These are phyloP conservation scores for Chionodraco myersi DNA, from an alignment of 2,113 vertebrate species.

Conservation along the genomic window DNA sequence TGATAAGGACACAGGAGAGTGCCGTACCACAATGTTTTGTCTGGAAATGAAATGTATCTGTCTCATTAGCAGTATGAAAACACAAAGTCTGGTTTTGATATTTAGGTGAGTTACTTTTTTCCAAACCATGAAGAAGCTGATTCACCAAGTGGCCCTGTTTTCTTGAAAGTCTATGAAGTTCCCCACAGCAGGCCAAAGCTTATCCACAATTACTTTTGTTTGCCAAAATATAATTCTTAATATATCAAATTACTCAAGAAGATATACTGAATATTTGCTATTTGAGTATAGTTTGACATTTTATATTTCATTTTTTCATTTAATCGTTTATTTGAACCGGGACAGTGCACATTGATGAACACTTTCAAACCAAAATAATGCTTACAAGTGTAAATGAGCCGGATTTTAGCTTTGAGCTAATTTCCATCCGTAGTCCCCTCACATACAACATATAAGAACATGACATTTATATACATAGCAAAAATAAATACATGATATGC, in stretches of 20 bases:
- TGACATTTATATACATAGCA: too few relatives aligned
- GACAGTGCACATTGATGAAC: too few relatives aligned
- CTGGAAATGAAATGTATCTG: neutral
- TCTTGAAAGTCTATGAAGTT: neutral
- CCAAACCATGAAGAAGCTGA: neutral
- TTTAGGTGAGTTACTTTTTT: neutral
- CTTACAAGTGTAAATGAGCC: too few relatives aligned
- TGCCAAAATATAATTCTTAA: neutral
- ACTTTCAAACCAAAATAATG: too few relatives aligned
- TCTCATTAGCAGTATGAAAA: neutral
- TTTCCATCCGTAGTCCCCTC: too few relatives aligned
- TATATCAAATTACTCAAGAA: neutral
- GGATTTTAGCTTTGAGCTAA: too few relatives aligned
- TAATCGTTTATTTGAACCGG: too few relatives aligned
- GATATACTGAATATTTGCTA: neutral
- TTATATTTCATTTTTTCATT: neutral
- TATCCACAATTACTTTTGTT: neutral
- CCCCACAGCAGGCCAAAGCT: neutral
- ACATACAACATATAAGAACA: too few relatives aligned
- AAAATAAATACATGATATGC: too few relatives aligned
- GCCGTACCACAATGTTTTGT: neutral
- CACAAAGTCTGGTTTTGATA: neutral
- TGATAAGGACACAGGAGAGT: slow-evolving; percentile 1
- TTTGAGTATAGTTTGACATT: neutral
- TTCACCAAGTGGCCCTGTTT: neutral